A percentile compares a stretch with the other conserved stretches of the same genome.
phyloP scores from a whole-genome alignment of 2,113 vertebrate species.

The Coracopsis vasa region DNA sequence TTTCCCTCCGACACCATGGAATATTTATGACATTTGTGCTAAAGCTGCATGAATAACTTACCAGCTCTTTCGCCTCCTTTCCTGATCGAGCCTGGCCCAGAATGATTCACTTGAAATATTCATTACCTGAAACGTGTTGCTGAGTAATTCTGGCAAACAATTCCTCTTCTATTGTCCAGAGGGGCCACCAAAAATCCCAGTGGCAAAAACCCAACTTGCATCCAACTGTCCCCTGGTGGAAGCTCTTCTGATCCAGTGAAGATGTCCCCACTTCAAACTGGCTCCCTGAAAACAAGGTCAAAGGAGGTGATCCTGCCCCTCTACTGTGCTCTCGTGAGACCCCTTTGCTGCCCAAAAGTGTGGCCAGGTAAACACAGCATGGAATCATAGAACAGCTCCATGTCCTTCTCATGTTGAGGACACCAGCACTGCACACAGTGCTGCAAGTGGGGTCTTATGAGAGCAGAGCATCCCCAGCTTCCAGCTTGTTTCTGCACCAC shows the following conservation, averaged over 20 bases:
- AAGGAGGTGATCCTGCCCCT: not conserved
- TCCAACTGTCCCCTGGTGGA: not conserved
- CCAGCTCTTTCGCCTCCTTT: constrained; percentile 15
- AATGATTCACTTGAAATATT: constrained; percentile 48
- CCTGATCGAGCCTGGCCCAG: not conserved
- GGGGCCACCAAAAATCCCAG: not conserved
- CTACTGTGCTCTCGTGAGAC: not conserved
- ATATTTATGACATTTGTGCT: constrained; percentile 51
- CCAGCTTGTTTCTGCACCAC: not conserved
- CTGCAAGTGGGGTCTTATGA: not conserved
- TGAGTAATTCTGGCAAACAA: constrained; percentile 9
- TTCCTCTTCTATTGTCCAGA: not conserved
- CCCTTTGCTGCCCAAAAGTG: not conserved
- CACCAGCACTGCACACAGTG: not conserved
- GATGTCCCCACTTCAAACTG: not conserved
- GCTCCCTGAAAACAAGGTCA: not conserved
- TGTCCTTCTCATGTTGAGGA: not conserved
- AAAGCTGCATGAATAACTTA: constrained; percentile 42
- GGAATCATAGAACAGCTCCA: not conserved
- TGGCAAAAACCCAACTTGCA: not conserved
- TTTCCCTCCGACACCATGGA: constrained; percentile 13
- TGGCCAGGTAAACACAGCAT: not conserved
- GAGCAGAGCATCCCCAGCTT: not conserved
- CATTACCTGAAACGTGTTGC: not conserved
- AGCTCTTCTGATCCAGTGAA: not conserved